Conservation (phyloP, 2,888 invertebrate species). For the Aproaerema taeniolella region DNA sequence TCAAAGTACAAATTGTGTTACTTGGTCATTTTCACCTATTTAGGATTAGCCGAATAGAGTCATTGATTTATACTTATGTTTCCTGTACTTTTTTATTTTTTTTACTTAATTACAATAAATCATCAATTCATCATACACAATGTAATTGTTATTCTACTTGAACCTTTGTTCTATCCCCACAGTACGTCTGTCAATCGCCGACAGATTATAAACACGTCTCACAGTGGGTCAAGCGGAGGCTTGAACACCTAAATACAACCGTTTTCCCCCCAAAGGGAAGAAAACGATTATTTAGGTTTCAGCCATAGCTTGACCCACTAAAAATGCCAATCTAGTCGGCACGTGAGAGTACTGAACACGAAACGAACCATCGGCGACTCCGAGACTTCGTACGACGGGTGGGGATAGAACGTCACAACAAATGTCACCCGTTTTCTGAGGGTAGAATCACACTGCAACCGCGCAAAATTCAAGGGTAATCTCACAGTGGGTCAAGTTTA, state of each 20-base stretch:
- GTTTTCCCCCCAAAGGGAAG: slow-evolving; percentile 17
- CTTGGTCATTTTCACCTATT: too few relatives aligned
- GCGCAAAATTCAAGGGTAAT: too few relatives aligned
- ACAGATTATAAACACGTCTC: slow-evolving; percentile 13
- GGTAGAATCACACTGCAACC: too few relatives aligned
- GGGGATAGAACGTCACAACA: too few relatives aligned
- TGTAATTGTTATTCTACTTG: background rate
- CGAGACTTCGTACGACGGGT: too few relatives aligned
- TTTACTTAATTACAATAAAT: background rate
- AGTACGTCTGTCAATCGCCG: slow-evolving; percentile 11
- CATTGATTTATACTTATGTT: background rate
- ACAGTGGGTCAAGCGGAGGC: slow-evolving; percentile 15
- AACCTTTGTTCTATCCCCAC: background rate
- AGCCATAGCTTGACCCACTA: slow-evolving; percentile 18
- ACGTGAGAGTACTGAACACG: too few relatives aligned
- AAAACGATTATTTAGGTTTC: too few relatives aligned
- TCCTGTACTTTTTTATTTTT: background rate
- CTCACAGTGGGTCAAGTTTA: too few relatives aligned
- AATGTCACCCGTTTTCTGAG: too few relatives aligned
- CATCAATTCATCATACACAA: background rate
- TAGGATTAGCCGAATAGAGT: too few relatives aligned
- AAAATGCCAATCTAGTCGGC: too few relatives aligned
- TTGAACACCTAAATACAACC: slow-evolving; percentile 15
- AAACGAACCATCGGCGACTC: too few relatives aligned
- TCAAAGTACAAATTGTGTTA: background rate